Percentiles rank a stretch among this genome's conserved stretches.
phyloP scores from a whole-genome alignment of 2,797 vertebrate species.

The Anabacerthia variegaticeps region DNA sequence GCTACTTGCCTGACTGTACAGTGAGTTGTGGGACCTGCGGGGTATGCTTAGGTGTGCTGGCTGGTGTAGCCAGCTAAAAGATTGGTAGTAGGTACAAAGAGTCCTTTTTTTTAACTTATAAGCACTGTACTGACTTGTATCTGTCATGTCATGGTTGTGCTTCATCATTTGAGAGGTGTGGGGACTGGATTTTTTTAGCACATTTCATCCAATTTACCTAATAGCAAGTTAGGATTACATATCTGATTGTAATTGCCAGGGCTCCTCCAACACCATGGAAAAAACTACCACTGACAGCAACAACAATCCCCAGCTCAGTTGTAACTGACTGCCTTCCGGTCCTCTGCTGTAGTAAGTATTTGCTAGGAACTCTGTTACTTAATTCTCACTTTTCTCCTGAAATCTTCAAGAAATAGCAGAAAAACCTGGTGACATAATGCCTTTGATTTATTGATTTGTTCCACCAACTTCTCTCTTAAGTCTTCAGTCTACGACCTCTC shows the following conservation, averaged over 20 bases:
- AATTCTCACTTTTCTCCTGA: constrained; percentile 23
- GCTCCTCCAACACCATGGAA: not conserved
- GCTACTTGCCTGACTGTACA: not conserved
- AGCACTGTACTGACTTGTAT: not conserved
- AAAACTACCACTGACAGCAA: fast-evolving
- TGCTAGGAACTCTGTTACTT: constrained; percentile 20
- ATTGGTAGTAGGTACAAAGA: not conserved
- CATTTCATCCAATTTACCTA: not conserved
- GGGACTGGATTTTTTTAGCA: not conserved
- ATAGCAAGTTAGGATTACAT: not conserved
- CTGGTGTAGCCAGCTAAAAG: not conserved
- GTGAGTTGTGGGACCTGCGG: not conserved
- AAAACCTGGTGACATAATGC: constrained; percentile 12
- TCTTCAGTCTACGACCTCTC: constrained; percentile 10
- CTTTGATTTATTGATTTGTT: constrained; percentile 54
- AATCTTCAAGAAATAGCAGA: constrained; percentile 23
- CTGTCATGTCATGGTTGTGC: not conserved
- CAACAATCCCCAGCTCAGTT: not conserved
- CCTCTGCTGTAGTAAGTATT: constrained; percentile 13
- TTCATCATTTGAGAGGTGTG: not conserved
- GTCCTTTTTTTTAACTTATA: not conserved
- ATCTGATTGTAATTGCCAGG: not conserved
- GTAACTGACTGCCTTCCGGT: constrained; percentile 14
- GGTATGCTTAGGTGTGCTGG: not conserved
- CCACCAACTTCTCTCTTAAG: constrained; percentile 5